A percentile compares a stretch with the other conserved stretches of the same genome.
phyloP scores from a whole-genome alignment of 2,113 vertebrate genomes.

The Phalacrocorax aristotelis region DNA sequence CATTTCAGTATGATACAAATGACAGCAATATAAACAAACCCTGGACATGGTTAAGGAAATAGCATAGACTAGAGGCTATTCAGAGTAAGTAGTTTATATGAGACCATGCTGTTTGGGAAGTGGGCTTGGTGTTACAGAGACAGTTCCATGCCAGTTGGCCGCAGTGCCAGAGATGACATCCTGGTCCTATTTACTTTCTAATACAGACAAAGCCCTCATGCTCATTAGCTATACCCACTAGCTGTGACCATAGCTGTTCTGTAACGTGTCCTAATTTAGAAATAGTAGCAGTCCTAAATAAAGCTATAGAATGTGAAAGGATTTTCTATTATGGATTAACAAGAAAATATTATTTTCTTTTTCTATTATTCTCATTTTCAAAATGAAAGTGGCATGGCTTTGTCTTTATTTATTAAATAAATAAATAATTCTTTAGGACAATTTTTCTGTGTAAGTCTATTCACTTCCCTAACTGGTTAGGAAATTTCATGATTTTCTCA shows the following conservation, averaged over 20 bases:
- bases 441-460: not conserved
- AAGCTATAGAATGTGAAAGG: not conserved
- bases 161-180: not conserved
- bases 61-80: rapidly evolving
- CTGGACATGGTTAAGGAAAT: not conserved
- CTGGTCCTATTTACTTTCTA: not conserved
- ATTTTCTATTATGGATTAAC: not conserved
- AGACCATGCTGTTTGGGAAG: not conserved
- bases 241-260: not conserved
- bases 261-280: not conserved
- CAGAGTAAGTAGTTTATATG: not conserved
- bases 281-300: not conserved
- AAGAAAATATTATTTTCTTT: not conserved
- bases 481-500: not conserved
- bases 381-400: not conserved
- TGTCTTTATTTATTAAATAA: not conserved
- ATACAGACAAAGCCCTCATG: not conserved
- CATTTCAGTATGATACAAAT: not conserved
- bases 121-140: not conserved
- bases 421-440: not conserved
- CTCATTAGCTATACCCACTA: not conserved
- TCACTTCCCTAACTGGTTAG: not conserved
- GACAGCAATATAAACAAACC: not conserved
- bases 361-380: not conserved
- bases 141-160: not conserved